Evolutionary conservation across 1,140 invertebrate species (phyloP), one percentile per base, ranked within the genome.

Genomic region (Calephelis virginiensis): DNA sequence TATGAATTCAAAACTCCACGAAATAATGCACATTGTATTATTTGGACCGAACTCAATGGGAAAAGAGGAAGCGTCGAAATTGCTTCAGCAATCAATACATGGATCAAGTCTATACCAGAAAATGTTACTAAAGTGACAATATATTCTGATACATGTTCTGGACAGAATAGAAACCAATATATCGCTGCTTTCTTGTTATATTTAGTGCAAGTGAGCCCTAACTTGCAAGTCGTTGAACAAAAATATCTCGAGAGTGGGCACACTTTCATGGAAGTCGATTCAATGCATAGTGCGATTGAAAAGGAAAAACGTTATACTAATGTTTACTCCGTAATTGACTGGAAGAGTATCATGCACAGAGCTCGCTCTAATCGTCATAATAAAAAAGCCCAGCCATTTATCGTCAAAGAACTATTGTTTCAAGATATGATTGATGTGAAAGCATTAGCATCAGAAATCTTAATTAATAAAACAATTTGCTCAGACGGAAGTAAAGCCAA

Each of bases 251-350:
- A 69, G 65, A 59, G 53, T 37, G 63, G 68, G 6, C 56, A 69
- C 40, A 68, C 38, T n/a, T 50, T 53, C 46, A 66, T 70, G 64
- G 68, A 70, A 37, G 68, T 70, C 9, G 68, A 70, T 70, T 70
- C 68, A 45, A 70, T 70, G 46, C 68, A 70, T 47, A 70, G 64
- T 66, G 64, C 59, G 3, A 70, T 66, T 38, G 64, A 70, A 66
- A 66, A 66, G 37, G 61, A 70, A 64, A 59, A 56, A 59, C 38
- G 64, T 45, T 43, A 47, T 45, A 59, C 53, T n/a, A 38, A 56
- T n/a, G 56, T 66, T 10, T 66, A 17, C 37, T 66, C 64, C 13
- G 28, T 61, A 59, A 66, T 66, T 14, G 50, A 66, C 47, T 66
- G 64, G 64, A 66, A 66, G 11, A 56, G 43, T 8, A 66, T 61